Base-by-base conservation (phyloP, 2,888 invertebrate species). In the Zaprionus bogoriensis region DNA sequence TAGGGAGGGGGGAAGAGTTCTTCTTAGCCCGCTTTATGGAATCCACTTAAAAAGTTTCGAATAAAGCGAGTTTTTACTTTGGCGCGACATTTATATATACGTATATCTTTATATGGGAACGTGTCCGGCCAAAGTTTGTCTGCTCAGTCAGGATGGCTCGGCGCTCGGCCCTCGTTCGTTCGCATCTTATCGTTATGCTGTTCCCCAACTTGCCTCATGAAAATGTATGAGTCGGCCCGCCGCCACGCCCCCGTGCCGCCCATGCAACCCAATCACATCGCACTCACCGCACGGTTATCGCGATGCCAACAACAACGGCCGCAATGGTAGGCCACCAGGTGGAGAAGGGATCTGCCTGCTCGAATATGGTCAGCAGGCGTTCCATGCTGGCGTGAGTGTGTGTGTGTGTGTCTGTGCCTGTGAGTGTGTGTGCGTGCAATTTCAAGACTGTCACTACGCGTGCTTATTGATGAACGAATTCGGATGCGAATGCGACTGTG, bases 281-380 rank as follows among this genome's bases (percentile, higher is more conserved):
- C 48, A 6, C 30, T 61, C 89, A 92, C 93, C 92, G 92, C 76
- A 93, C 91, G 22, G 91, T 91, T 55, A 92, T 92, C 60, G 92
- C 87, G 45, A 92, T 64, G 54, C 92, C 92, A 55, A 93, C 91
- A 51, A 90, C 77, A 27, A 91, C 69, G 39, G 93, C 92, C 38
- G 92, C 90, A 54, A 92, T 89, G 72, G 92, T 92, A 5, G 93
- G 93, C 92, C 92, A 93, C 93, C 91, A 94, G 81, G 87, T 91
- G 55, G 58, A 82, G 68, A 81, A 91, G 79, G 88, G 93, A 88
- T 83, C 92, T 69, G 90, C 90, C 65, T 90, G 73, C 68, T 89
- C 88, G 58, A 90, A 84, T 61, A 90, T 72, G 64, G 88, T 84
- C 80, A 89, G 72, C 58, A 91, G 54, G 55, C 82, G 87, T 32